phyloP scores from a whole-genome alignment of 2,888 invertebrate genomes.

The Lepidochrysops patricia region DNA sequence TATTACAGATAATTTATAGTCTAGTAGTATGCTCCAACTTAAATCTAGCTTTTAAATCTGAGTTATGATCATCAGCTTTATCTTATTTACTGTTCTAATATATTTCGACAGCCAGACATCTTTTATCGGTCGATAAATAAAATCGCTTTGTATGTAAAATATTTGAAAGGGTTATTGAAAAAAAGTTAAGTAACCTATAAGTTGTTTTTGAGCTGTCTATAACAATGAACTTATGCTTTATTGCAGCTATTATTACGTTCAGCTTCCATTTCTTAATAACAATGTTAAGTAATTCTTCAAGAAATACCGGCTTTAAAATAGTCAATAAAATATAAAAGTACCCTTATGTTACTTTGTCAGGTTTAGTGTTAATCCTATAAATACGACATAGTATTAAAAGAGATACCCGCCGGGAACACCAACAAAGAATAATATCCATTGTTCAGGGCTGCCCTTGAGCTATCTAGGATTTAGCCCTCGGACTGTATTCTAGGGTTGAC shows the following conservation, averaged over 20 bases:
- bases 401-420: not conserved
- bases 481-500: not conserved
- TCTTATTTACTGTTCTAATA: too few species aligned
- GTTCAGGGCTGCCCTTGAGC: not conserved
- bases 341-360: not conserved
- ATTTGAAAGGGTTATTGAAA: too few species aligned
- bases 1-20: not conserved
- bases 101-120: too few species aligned
- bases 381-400: not conserved
- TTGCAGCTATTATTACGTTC: too few species aligned
- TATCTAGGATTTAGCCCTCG: not conserved
- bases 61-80: not conserved
- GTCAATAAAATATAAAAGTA: not conserved
- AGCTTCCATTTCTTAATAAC: too few species aligned
- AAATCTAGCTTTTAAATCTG: not conserved
- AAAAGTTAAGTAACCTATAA: too few species aligned
- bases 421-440: conserved; percentile 3
- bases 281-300: too few species aligned
- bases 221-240: too few species aligned
- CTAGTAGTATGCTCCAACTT: too few species aligned
- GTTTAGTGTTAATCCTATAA: not conserved
- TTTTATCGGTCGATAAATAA: too few species aligned
- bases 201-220: too few species aligned
- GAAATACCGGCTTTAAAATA: not conserved
- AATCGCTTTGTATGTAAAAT: too few species aligned